Base-by-base conservation (phyloP, 2,797 vertebrate species). In the Clamator glandarius region DNA sequence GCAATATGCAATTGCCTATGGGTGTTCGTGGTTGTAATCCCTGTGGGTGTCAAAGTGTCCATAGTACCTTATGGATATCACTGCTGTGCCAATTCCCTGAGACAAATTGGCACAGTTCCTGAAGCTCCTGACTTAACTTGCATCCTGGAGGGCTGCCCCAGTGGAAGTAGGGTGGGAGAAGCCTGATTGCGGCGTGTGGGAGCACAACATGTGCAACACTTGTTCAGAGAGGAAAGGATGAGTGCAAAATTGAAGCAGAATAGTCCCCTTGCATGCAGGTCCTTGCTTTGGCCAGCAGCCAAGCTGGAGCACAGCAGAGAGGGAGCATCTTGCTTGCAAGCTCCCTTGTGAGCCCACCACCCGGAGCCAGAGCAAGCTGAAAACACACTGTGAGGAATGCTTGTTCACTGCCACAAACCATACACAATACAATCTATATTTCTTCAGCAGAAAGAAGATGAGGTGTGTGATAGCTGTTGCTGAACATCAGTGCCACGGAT, bases 181-280 rank as follows among this genome's bases (percentile, higher is more conserved):
- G 44, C 26, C 6, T 48, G 64, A 62, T 58, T 28, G 41, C 59
- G 42, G 21, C 1, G 0, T 0, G 5, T 86, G 42, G 42, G 35
- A 67, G 28, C 0, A 0, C 2, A 2, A 21, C 62, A 57, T 20
- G 6, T 33, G 28, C 29, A 41, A 6, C 1, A 0, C 12, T 36
- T 9, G 4, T 44, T 84, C 26, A 44, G 52, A 69, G 12, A 72
- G 29, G 42, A 57, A 74, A 28, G 25, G 36, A 29, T 51, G 55
- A 41, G 5, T 57, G 33, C 68, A 57, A 84, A 64, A 18, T 0
- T 5, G 35, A 50, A 66, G 20, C 4, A 35, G 14, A 17, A 36
- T 48, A 31, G 39, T 87, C 20, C n/a, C 41, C 15, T 57, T 36
- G 28, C 3, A 0, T 13, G n/a, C 8, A 55, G 33, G 41, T 55